Percentiles rank a stretch among this genome's conserved stretches.
Conservation (phyloP, 1,140 invertebrate species). For the Papilio polytes region DNA sequence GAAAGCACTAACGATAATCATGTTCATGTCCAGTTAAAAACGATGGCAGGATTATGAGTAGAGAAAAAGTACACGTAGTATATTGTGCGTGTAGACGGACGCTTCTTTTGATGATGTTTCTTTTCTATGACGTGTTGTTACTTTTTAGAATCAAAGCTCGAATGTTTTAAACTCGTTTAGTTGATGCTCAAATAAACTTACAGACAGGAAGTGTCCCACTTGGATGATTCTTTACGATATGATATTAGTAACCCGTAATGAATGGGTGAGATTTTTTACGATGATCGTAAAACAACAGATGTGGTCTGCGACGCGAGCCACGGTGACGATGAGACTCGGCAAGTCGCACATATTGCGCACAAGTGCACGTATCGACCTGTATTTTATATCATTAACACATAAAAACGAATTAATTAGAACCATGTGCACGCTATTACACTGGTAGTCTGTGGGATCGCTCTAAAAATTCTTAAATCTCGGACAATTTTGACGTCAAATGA, state of each 20-base stretch:
- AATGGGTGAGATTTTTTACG: conserved; percentile 46
- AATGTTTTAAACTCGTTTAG: conserved; percentile 10
- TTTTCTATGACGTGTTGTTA: background rate
- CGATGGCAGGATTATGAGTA: no score
- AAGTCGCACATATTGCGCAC: conserved; percentile 20
- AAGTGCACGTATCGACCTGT: conserved; percentile 20
- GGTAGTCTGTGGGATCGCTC: background rate
- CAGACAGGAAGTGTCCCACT: conserved; percentile 47
- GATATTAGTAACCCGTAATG: conserved; percentile 44
- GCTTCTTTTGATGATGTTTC: no score
- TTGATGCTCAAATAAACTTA: conserved; percentile 42
- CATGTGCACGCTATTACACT: background rate
- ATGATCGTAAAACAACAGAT: conserved; percentile 25
- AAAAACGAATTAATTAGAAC: conserved; percentile 10
- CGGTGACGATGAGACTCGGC: background rate
- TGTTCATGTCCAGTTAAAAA: no score
- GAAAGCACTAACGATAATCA: no score
- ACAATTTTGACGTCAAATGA: background rate
- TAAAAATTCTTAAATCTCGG: background rate
- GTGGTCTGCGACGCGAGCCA: conserved; percentile 32
- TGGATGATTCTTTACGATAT: conserved; percentile 42
- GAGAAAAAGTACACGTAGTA: background rate
- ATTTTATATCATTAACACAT: conserved; percentile 6
- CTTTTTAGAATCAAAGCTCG: background rate
- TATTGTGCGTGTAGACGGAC: background rate